Conservation (phyloP, 2,888 invertebrate species). For the Oligia latruncula region DNA sequence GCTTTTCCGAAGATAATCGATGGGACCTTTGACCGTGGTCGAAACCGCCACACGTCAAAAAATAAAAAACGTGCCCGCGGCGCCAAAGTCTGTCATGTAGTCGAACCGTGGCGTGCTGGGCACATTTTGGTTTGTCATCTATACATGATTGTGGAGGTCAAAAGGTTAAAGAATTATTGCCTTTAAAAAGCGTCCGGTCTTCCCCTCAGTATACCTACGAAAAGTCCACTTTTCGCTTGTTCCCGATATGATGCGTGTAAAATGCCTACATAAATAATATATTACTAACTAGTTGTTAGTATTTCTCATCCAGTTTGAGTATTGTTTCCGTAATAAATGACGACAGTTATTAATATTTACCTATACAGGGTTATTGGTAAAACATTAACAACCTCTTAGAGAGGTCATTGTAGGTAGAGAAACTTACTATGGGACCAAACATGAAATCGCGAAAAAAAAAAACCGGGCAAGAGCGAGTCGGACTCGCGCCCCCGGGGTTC, state of each 20-base stretch:
- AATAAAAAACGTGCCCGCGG: too few species aligned
- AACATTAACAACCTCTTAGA: too few species aligned
- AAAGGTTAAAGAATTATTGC: neutral
- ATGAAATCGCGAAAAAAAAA: too few species aligned
- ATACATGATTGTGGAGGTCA: too few species aligned
- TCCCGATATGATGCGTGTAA: neutral
- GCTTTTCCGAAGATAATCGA: neutral
- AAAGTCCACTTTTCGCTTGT: slow-evolving; percentile 12
- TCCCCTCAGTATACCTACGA: neutral
- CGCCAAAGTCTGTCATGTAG: too few species aligned
- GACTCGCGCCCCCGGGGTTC: too few species aligned
- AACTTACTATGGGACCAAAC: too few species aligned
- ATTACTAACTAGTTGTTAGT: neutral
- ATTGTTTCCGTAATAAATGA: neutral
- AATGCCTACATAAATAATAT: neutral
- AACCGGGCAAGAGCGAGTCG: too few species aligned
- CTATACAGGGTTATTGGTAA: too few species aligned
- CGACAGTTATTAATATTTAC: neutral
- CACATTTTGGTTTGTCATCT: too few species aligned
- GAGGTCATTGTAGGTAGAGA: too few species aligned
- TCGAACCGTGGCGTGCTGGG: too few species aligned
- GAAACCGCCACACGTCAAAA: neutral
- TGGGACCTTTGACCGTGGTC: neutral
- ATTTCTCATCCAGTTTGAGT: neutral
- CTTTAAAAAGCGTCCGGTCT: neutral